Conservation (phyloP, 2,797 vertebrate genomes). For the Oreochromis mossambicus region DNA sequence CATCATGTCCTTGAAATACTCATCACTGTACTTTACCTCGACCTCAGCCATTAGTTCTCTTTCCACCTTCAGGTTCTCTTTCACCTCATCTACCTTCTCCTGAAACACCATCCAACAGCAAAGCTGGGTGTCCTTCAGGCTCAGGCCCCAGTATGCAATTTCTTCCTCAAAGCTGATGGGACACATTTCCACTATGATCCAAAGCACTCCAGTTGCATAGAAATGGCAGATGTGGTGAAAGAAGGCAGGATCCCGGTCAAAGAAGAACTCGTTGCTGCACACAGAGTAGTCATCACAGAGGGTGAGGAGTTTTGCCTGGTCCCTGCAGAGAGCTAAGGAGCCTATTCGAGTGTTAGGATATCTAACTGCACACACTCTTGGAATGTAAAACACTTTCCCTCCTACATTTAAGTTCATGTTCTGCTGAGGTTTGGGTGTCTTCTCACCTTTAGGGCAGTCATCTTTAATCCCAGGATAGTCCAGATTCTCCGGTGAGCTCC, state of each 20-base stretch:
- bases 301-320: constrained; percentile 65
- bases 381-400: constrained; percentile 78
- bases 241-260: constrained; percentile 80
- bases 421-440: constrained; percentile 10
- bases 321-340: constrained; percentile 72
- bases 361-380: constrained; percentile 57
- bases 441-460: not conserved
- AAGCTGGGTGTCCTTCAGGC: constrained; percentile 72
- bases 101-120: constrained; percentile 83
- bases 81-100: constrained; percentile 82
- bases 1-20: constrained; percentile 73
- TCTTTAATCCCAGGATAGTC: constrained; percentile 17
- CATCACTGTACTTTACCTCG: constrained; percentile 60
- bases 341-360: constrained; percentile 81
- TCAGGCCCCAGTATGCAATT: constrained; percentile 83
- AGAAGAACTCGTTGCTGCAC: constrained; percentile 81
- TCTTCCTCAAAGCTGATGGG: constrained; percentile 84
- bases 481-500: constrained; percentile 77
- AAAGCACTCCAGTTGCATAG: constrained; percentile 79
- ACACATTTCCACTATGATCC: constrained; percentile 81
- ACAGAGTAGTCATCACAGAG: constrained; percentile 85
- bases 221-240: constrained; percentile 84
- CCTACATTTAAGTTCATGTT: constrained; percentile 79
- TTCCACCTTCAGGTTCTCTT: constrained; percentile 80
- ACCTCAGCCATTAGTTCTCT: constrained; percentile 80